Evolutionary conservation across 2,113 vertebrate genomes (phyloP), one percentile per base, ranked within the genome.

Genomic region (Neogobius melanostomus): DNA sequence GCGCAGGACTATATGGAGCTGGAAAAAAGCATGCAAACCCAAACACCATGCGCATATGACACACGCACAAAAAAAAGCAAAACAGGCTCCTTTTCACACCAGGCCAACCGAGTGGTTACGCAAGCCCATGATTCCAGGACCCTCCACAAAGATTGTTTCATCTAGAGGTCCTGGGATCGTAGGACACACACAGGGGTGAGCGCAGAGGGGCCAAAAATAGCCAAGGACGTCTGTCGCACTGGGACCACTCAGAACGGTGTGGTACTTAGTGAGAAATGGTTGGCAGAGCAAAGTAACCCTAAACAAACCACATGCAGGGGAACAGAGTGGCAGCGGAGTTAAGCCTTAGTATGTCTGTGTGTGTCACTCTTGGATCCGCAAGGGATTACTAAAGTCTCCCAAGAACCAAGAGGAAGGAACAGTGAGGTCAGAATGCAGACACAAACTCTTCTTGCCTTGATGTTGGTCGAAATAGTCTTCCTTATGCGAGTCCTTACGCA

Each of bases 151-250:
- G 87, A 72, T 69, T 7, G 83, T 89, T 93, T 91, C 91, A 92
- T 90, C 91, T 91, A 75, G 89, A 92, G 90, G 91, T 91, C 88
- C 85, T 77, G 77, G 85, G 86, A 90, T 91, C 89, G 88, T 82
- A 91, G 79, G 75, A 77, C 52, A 75, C 53, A 46, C 68, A 63
- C 64, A 61, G 67, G 68, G 73, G 71, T 44, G 54, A 69, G 72
- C 64, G 17, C 21, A n/a, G 66, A 75, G 70, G 80, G 82, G 82
- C 85, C 87, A 87, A 89, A 88, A 89, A 90, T 81, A 93, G 83
- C 84, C 62, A 74, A 77, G 72, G 73, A 79, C 53, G 69, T 56
- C 82, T 73, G 80, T 69, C 59, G 77, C 63, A 67, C 71, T 28
- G 73, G 91, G 87, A 88, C 82, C 88, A 81, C 82, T 81, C 64